These are phyloP conservation scores for Bambusicola thoracicus DNA, from an alignment of 2,113 vertebrate genomes.

Conservation along the genomic window DNA sequence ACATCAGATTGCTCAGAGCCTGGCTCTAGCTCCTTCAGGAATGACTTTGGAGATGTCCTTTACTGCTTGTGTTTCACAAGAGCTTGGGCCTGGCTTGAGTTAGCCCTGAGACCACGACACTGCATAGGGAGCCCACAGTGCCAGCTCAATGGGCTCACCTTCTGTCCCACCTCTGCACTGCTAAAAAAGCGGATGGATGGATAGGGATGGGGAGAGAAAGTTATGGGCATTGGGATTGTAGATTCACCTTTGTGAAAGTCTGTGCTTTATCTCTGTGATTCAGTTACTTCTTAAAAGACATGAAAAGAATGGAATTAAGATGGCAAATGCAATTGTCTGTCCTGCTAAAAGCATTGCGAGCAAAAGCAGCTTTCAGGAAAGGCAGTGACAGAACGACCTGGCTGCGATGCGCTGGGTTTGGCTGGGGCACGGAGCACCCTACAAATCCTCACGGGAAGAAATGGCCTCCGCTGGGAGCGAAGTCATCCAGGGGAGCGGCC, in stretches of 20 bases:
- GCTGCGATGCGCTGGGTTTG: neutral
- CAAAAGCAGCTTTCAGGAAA: slow-evolving; percentile 14
- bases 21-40: neutral
- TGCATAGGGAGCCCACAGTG: fast-evolving
- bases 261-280: neutral
- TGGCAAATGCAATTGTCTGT: slow-evolving; percentile 23
- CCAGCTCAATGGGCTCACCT: neutral
- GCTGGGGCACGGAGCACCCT: neutral
- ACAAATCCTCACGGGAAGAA: neutral
- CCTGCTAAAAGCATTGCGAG: slow-evolving; percentile 33
- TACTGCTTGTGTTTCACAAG: neutral
- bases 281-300: slow-evolving; percentile 30
- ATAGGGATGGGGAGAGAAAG: neutral
- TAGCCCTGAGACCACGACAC: neutral
- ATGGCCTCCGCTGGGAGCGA: neutral
- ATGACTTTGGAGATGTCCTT: slow-evolving; percentile 8
- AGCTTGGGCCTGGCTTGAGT: neutral
- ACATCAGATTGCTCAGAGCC: no score
- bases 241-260: neutral
- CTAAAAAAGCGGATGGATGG: neutral
- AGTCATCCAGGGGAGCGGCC: neutral
- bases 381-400: neutral
- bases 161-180: neutral
- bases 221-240: neutral
- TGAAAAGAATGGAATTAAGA: slow-evolving; percentile 40